These are phyloP conservation scores for Vanessa tameamea DNA, from an alignment of 1,140 invertebrate species.

Conservation along the genomic window DNA sequence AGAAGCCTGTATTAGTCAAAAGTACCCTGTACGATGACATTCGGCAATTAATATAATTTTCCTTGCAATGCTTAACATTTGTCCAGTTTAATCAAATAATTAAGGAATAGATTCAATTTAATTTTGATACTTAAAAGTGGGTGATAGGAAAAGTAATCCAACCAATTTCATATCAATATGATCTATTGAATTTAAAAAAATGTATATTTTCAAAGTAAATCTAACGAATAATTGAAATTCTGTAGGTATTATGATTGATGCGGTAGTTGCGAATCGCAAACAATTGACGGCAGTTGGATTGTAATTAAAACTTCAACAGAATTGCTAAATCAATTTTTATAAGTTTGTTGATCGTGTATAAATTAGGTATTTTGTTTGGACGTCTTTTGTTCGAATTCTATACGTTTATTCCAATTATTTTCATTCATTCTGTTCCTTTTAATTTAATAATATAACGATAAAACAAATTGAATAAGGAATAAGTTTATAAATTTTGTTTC, in stretches of 20 bases:
- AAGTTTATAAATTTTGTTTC: not conserved
- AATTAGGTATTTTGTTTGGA: constrained; percentile 3
- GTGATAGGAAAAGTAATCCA: constrained; percentile 14
- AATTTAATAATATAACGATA: constrained; percentile 4
- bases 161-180: constrained; percentile 25
- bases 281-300: constrained; percentile 16
- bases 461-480: not conserved
- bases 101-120: constrained; percentile 19
- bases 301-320: constrained; percentile 26
- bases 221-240: constrained; percentile 36
- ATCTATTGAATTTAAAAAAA: constrained; percentile 35
- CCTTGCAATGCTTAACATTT: too few species aligned
- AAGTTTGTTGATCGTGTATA: not conserved
- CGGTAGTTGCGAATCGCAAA: constrained; percentile 16
- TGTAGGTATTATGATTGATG: constrained; percentile 27
- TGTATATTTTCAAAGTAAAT: constrained; percentile 34
- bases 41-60: too few species aligned
- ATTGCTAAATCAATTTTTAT: constrained; percentile 17
- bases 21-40: too few species aligned
- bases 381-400: constrained; percentile 11
- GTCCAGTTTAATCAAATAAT: not conserved
- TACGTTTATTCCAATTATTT: not conserved
- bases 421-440: too few species aligned
- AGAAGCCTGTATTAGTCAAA: too few species aligned
- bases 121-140: constrained; percentile 23